Evolutionary conservation across 2,888 invertebrate genomes (phyloP).

Genomic region (Blastobasis lacticolella): DNA sequence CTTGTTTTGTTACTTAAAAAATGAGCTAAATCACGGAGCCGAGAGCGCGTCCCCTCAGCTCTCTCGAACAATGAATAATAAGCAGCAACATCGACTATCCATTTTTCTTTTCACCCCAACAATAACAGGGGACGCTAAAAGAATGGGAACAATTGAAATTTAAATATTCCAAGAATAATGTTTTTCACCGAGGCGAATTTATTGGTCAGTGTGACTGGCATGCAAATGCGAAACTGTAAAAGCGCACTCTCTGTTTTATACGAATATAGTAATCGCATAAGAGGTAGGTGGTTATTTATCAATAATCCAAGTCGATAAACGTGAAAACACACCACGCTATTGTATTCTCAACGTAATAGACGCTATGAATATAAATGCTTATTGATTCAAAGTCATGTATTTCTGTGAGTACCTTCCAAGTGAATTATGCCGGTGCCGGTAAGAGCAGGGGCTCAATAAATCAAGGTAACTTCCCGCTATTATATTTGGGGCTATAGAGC

Average conservation of each 20-base stretch:
- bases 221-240: not conserved
- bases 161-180: slow-evolving; percentile 45
- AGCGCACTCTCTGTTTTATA: not conserved
- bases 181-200: not conserved
- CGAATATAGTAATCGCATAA: not conserved
- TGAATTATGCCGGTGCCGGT: too few species aligned
- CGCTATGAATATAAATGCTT: too few species aligned
- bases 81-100: slow-evolving; percentile 62
- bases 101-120: slow-evolving; percentile 61
- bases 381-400: too few species aligned
- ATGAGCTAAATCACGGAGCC: slow-evolving; percentile 57
- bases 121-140: slow-evolving; percentile 45
- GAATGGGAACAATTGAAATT: slow-evolving; percentile 66
- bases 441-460: slow-evolving; percentile 31
- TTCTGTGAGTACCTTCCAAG: too few species aligned
- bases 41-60: slow-evolving; percentile 18
- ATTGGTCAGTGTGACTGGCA: too few species aligned
- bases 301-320: too few species aligned
- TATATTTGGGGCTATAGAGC: slow-evolving; percentile 44
- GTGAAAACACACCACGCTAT: too few species aligned
- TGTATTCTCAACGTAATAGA: too few species aligned
- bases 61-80: slow-evolving; percentile 65
- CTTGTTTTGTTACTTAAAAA: slow-evolving; percentile 66
- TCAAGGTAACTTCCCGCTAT: slow-evolving; percentile 56
- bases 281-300: too few species aligned